Evolutionary conservation across 2,797 vertebrate genomes (phyloP), one percentile per base, ranked within the genome.

Genomic region (Lithobates pipiens): DNA sequence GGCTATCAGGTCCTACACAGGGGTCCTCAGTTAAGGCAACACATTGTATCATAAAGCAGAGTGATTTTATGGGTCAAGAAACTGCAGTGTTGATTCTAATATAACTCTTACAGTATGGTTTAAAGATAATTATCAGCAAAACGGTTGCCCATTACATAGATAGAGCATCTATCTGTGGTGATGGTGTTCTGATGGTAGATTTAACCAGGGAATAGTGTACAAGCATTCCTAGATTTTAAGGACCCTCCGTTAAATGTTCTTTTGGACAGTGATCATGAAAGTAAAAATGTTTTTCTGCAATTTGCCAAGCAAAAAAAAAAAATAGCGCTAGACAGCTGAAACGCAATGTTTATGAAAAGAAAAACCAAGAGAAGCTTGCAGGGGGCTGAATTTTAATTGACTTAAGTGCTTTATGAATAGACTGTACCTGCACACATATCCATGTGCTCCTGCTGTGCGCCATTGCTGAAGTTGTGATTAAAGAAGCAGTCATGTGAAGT

Each of bases 331-430:
- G 46, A 70, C 78, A 36, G 44, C 79, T 57, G 29, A 81, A 72
- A 61, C 46, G 25, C 69, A 71, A 71, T 80, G 67, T 57, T 71
- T 71, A 65, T 63, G 36, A 80, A 71, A 71, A 80, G 65, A 57
- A 61, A 81, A 81, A 36, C 69, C 68, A 72, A 81, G 70, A 81
- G 79, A 70, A 70, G 68, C 79, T 81, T 81, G 69, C 79, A 71
- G 79, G 77, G 68, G 44, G 70, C 29, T 77, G 74, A 42, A 84
- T 78, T 78, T 84, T 84, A 84, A 84, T 84, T 84, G 76, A 77
- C 75, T 63, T 67, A 72, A 73, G 50, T 65, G 69, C 69, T 78
- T 67, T 79, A 63, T 77, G 83, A 78, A 79, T 85, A 78, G 83
- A 46, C 25, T n/a, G 76, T 85, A 85, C 83, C 83, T 85, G 83